Evolutionary conservation across 2,113 vertebrate genomes (phyloP).

Genomic region (Amphiprion percula): DNA sequence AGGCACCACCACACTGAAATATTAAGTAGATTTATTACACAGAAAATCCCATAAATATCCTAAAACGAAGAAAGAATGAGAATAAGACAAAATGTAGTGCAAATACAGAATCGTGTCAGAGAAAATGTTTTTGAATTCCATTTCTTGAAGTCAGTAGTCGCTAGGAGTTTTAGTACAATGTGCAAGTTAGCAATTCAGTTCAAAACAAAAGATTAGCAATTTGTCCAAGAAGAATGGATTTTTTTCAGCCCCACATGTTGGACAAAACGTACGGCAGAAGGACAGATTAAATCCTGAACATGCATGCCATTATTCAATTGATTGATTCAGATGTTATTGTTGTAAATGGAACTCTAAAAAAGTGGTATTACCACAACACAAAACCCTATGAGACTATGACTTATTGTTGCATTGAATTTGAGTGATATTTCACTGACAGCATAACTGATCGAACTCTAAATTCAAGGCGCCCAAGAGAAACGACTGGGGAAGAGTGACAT

Average conservation of each 20-base stretch:
- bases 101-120: not conserved
- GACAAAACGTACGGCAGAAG: conserved; percentile 37
- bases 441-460: conserved; percentile 70
- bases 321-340: conserved; percentile 68
- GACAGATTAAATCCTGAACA: conserved; percentile 51
- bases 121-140: not conserved
- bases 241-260: conserved; percentile 19
- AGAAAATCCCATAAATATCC: not conserved
- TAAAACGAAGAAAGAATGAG: not conserved
- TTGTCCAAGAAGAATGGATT: conserved; percentile 46
- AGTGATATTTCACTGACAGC: conserved; percentile 75
- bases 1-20: not conserved
- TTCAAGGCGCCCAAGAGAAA: conserved; percentile 54
- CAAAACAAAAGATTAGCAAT: conserved; percentile 34
- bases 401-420: conserved; percentile 72
- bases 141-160: conserved; percentile 1
- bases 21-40: not conserved
- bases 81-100: not conserved
- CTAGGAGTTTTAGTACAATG: conserved; percentile 29
- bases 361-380: conserved; percentile 61
- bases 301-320: conserved; percentile 53
- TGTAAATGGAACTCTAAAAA: conserved; percentile 57
- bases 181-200: conserved; percentile 31
- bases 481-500: conserved; percentile 73
- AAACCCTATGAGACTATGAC: conserved; percentile 65